phyloP scores from a whole-genome alignment of 2,797 vertebrate genomes.

The Neosilurus mollespiculum region DNA sequence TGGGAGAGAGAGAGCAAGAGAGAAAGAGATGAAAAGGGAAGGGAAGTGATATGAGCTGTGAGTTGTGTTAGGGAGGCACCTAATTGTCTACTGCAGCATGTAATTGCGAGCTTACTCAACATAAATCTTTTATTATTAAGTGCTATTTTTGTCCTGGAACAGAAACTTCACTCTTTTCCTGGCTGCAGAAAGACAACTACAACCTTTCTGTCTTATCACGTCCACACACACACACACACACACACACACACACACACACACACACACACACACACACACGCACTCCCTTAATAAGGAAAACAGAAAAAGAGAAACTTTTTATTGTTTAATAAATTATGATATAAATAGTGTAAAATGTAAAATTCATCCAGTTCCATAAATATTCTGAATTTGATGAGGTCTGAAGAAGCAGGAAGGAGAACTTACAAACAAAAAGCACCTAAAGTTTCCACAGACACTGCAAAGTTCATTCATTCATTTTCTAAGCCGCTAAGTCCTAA shows the following conservation, averaged over 20 bases:
- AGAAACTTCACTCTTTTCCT: slow-evolving; percentile 57
- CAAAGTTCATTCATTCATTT: no score
- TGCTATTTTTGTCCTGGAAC: slow-evolving; percentile 72
- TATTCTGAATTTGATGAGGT: not conserved
- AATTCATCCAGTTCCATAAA: not conserved
- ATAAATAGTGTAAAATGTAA: not conserved
- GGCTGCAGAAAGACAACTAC: slow-evolving; percentile 45
- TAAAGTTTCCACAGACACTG: not conserved
- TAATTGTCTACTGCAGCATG: slow-evolving; percentile 80
- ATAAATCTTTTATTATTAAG: slow-evolving; percentile 82
- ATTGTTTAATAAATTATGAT: not conserved
- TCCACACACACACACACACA: slow-evolving; percentile 16
- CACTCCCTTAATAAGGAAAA: not conserved
- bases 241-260: slow-evolving; percentile 10
- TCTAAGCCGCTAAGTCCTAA: no score
- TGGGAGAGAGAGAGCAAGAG: slow-evolving; percentile 20
- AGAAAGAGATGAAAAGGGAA: slow-evolving; percentile 31
- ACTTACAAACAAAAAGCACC: not conserved
- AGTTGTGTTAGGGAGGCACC: slow-evolving; percentile 68
- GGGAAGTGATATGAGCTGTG: slow-evolving; percentile 51
- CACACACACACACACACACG: slow-evolving; percentile 13
- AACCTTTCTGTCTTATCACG: slow-evolving; percentile 29
- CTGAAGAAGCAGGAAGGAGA: not conserved
- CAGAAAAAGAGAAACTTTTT: not conserved
- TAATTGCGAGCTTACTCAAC: slow-evolving; percentile 78